Evolutionary conservation across 2,113 vertebrate species (phyloP).

Genomic region (Machaerirhynchus nigripectus): DNA sequence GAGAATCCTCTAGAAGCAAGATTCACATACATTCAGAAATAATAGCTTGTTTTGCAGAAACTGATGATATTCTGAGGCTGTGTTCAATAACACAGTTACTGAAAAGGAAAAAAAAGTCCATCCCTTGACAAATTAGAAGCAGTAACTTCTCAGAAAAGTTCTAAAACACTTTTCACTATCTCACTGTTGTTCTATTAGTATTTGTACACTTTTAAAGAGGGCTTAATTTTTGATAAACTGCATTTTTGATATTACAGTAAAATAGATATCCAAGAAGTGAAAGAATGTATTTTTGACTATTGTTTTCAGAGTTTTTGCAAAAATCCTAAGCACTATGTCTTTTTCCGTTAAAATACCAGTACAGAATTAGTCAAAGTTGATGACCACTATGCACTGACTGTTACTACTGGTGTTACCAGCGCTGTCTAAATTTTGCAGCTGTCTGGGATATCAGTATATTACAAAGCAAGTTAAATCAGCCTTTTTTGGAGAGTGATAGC

Average conservation of each 20-base stretch:
- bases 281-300: not conserved
- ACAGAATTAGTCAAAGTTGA: not conserved
- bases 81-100: not conserved
- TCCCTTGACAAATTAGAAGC: not conserved
- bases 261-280: not conserved
- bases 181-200: not conserved
- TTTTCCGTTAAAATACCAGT: not conserved
- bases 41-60: not conserved
- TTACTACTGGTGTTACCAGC: not conserved
- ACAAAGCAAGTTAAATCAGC: not conserved
- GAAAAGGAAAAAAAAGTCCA: not conserved
- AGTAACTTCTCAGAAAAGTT: not conserved
- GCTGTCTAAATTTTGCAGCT: not conserved
- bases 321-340: not conserved
- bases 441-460: not conserved
- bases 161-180: not conserved
- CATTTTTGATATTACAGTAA: not conserved
- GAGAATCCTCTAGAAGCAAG: not conserved
- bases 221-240: not conserved
- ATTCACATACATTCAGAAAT: not conserved
- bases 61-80: not conserved
- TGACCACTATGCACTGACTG: not conserved
- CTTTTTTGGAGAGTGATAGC: not conserved
- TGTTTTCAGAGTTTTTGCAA: not conserved
- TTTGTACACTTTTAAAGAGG: not conserved